A percentile compares a stretch with the other conserved stretches of the same genome.
These are phyloP conservation scores for Sterna hirundo DNA, from an alignment of 2,113 vertebrate species.

Conservation along the genomic window DNA sequence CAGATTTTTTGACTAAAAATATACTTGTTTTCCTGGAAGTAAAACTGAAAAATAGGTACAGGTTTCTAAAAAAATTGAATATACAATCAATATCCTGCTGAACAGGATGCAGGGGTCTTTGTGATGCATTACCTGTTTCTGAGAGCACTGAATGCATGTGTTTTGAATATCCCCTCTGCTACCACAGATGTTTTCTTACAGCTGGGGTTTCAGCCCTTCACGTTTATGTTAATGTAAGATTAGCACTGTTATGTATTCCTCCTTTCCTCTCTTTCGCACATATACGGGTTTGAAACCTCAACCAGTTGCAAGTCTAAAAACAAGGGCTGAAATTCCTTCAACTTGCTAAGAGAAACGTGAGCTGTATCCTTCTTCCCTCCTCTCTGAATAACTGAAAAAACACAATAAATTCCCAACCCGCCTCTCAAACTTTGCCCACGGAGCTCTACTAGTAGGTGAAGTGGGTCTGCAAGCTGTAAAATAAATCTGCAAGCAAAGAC, in stretches of 20 bases:
- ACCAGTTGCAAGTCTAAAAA: background rate
- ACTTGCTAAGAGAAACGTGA: slow-evolving; percentile 19
- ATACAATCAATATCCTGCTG: background rate
- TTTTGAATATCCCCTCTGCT: background rate
- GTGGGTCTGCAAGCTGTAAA: background rate
- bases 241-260: background rate
- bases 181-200: background rate
- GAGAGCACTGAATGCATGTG: background rate
- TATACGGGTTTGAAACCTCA: background rate
- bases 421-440: background rate
- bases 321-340: slow-evolving; percentile 20
- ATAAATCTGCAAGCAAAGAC: background rate
- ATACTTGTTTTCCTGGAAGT: background rate
- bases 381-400: slow-evolving; percentile 24
- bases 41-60: background rate
- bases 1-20: background rate
- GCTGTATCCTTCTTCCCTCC: slow-evolving; percentile 1
- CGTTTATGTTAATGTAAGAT: background rate
- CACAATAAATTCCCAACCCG: background rate
- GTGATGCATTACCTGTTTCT: background rate
- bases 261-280: background rate
- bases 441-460: background rate
- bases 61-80: background rate
- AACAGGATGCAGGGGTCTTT: background rate
- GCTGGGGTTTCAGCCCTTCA: background rate